Evolutionary conservation across 2,888 invertebrate genomes (phyloP).

Genomic region (Drosophila helvetica): DNA sequence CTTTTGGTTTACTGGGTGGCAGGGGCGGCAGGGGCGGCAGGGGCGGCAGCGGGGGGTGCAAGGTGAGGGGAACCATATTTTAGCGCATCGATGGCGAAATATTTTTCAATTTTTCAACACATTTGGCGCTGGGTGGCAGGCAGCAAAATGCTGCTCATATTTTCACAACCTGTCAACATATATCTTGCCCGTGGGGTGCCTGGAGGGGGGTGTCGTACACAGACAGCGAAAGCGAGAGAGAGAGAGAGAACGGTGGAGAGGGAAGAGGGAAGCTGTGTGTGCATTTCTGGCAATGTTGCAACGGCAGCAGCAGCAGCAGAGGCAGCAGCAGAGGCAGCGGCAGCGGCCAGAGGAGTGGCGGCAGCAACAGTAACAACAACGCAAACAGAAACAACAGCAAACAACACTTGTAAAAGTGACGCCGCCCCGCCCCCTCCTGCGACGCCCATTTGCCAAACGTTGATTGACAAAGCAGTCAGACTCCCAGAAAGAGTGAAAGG

Average conservation of each 20-base stretch:
- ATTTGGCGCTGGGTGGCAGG: conserved; percentile 67
- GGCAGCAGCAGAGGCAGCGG: conserved; percentile 1
- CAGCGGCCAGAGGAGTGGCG: conserved; percentile 10
- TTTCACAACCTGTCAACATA: conserved; percentile 75
- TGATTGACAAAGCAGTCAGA: conserved; percentile 67
- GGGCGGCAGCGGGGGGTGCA: conserved; percentile 1
- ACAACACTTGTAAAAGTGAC: conserved; percentile 67
- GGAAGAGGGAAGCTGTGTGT: conserved; percentile 58
- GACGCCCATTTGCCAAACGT: conserved; percentile 52
- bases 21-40: too few relatives aligned
- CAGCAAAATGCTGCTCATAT: conserved; percentile 76
- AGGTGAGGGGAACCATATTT: conserved; percentile 61
- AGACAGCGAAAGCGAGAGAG: not conserved
- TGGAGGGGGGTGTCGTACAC: conserved; percentile 1
- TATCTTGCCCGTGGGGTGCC: conserved; percentile 56
- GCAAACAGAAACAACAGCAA: conserved; percentile 34
- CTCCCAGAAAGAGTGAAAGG: not conserved
- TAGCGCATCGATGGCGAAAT: conserved; percentile 76
- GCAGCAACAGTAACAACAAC: conserved; percentile 2
- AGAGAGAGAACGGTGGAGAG: not conserved
- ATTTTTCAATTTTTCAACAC: conserved; percentile 78
- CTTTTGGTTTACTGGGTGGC: conserved; percentile 35
- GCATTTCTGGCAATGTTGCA: conserved; percentile 71
- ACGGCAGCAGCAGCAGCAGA: conserved; percentile 29
- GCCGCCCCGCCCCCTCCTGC: conserved; percentile 21